Conservation (phyloP, 2,888 invertebrate species). For the Apodemia duryi region DNA sequence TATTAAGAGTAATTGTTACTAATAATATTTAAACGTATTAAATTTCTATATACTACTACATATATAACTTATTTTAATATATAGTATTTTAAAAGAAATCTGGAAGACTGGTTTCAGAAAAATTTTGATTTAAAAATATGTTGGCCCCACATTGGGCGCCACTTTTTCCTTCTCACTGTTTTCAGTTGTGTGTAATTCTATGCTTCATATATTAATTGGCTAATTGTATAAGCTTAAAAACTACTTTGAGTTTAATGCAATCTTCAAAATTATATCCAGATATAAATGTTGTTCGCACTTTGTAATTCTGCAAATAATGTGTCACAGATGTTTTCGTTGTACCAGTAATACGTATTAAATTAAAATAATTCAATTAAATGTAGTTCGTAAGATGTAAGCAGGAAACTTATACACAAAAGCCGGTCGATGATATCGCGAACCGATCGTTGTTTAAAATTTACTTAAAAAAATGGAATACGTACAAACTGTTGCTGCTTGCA, state of each 20-base stretch:
- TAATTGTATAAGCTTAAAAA: conserved; percentile 21
- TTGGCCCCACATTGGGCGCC: conserved; percentile 15
- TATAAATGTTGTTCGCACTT: conserved; percentile 57
- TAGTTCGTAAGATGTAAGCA: conserved; percentile 56
- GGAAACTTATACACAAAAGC: conserved; percentile 55
- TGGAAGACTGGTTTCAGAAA: neutral
- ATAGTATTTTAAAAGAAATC: neutral
- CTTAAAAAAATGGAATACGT: neutral
- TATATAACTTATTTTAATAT: neutral
- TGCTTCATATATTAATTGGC: conserved; percentile 22
- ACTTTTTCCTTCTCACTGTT: conserved; percentile 3
- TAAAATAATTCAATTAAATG: conserved; percentile 52
- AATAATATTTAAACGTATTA: neutral
- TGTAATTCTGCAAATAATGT: conserved; percentile 56
- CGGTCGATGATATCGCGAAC: neutral
- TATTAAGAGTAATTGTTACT: neutral
- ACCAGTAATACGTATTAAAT: conserved; percentile 48
- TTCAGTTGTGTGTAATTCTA: conserved; percentile 15
- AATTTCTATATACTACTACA: neutral
- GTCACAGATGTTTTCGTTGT: conserved; percentile 64
- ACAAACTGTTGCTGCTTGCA: conserved; percentile 54
- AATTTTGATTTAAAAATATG: neutral
- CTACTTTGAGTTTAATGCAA: conserved; percentile 14
- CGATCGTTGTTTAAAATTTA: neutral
- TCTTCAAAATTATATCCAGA: conserved; percentile 17